Base-by-base conservation (phyloP, 2,113 vertebrate species). In the Falcunculus frontatus region DNA sequence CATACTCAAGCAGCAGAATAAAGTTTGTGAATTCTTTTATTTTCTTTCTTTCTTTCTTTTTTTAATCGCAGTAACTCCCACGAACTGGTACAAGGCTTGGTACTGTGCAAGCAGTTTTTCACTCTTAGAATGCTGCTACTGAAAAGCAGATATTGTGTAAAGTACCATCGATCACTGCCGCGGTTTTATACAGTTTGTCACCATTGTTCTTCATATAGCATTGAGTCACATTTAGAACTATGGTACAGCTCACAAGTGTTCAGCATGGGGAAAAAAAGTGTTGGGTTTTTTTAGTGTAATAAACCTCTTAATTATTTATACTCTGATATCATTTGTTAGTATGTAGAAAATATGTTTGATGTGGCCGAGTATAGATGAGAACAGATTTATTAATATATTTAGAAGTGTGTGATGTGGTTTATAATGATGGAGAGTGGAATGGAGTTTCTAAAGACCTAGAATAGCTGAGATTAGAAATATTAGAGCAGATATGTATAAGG, bases 81-180 rank as follows among this genome's bases (percentile, higher is more conserved):
- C 98, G 30, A 95, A 97, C 98, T 98, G 99, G 98, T 98, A 99
- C 98, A 80, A 96, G 96, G 96, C 98, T 84, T 89, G 88, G 84
- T 94, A 75, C 98, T 79, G 79, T 84, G 62, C 77, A 64, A 90
- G 95, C 96, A 69, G 94, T 93, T 97, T 94, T 96, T 96, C 87
- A 52, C 82, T 69, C 96, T 89, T 80, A 94, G 94, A 95, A 93
- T 69, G 77, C 93, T 60, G 77, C 84, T 80, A 44, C 96, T 99
- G 97, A 98, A 99, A 99, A 98, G 98, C 98, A 95, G 95, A 98
- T 98, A 98, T 99, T 99, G 99, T 99, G 97, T 96, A 42, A 94
- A 97, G 96, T 96, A 95, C 96, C 91, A 97, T 97, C 94, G 94
- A 96, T 99, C 98, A 98, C 98, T 98, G 97, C 92, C 80, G 39